Base-by-base conservation (phyloP, 2,888 invertebrate genomes). In the Glyphotaelius pellucidus region DNA sequence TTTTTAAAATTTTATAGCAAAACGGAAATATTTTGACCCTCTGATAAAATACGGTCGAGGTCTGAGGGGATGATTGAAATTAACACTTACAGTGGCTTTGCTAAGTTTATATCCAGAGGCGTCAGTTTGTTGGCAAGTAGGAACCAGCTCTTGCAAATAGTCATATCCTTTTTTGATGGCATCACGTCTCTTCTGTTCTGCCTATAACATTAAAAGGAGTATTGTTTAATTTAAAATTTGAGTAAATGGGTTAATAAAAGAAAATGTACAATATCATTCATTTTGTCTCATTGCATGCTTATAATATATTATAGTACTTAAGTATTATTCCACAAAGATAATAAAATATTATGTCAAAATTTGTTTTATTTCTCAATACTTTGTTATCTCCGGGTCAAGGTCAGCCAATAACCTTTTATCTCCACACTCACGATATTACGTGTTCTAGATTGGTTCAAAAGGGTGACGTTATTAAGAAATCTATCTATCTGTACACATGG, bases 111-210 rank as follows among this genome's bases (percentile, higher is more conserved):
- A 99, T 38, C 98, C 98, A 32, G 98, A 98, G 42, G 98, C 97
- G 95, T 99, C 99, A 80, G 98, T 98, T 94, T 99, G 98, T 95
- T 99, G 98, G 94, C 99, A 99, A 90, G 98, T 98, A 0, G 99
- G 99, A 19, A 99, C 99, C 93, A 99, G 95, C 94, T 98, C 98
- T 95, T 99, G 99, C 31, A 99, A 96, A 3, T 98, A 98, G 95
- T 99, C 99, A 95, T 99, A 99, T 0, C 99, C 99, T 95, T 98
- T 99, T 95, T 99, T 99, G 93, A 99, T 99, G 2, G 99, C 99
- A 97, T 99, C 99, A 94, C 99, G 96, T 93, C 99, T 96, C 95
- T 99, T 99, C 95, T 99, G 99, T 95, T 99, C 99, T 3, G 99
- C 99, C 96, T 99, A 97, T 67, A 80, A 91, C 19, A 86, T 42